phyloP scores from a whole-genome alignment of 1,140 invertebrate species.

The Pygmarrhopalites habei region DNA sequence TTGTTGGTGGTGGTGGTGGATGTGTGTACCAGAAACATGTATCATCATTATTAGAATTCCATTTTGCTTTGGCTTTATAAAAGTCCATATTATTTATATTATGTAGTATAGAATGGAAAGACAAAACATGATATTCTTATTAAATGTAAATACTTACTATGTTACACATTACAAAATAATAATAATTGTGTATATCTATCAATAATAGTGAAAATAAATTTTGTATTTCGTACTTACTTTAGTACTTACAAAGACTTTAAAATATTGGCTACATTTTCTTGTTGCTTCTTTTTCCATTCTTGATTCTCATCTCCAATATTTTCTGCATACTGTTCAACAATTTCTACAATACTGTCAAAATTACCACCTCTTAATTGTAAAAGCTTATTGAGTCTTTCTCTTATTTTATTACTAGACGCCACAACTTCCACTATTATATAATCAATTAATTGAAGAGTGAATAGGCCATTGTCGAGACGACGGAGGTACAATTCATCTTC shows the following conservation, averaged over 20 bases:
- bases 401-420: slow-evolving; percentile 64
- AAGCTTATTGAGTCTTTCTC: slow-evolving; percentile 81
- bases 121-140: no score
- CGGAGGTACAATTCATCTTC: slow-evolving; percentile 82
- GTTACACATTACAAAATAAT: no score
- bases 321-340: slow-evolving; percentile 77
- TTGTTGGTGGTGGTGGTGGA: no score
- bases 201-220: no score
- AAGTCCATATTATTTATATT: no score
- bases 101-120: no score
- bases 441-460: slow-evolving; percentile 91
- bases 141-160: no score
- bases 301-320: slow-evolving; percentile 83
- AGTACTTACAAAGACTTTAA: neutral
- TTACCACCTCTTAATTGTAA: slow-evolving; percentile 81
- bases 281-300: slow-evolving; percentile 77
- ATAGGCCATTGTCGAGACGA: slow-evolving; percentile 83
- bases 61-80: no score
- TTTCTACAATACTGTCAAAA: slow-evolving; percentile 83
- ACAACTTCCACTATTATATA: slow-evolving; percentile 92
- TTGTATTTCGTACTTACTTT: no score
- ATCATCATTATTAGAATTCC: no score
- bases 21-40: no score
- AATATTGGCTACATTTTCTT: slow-evolving; percentile 68
- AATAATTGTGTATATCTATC: no score